A percentile compares a stretch with the other conserved stretches of the same genome.
These are phyloP conservation scores for Rhamnusium bicolor DNA, from an alignment of 2,888 invertebrate genomes.

Conservation along the genomic window DNA sequence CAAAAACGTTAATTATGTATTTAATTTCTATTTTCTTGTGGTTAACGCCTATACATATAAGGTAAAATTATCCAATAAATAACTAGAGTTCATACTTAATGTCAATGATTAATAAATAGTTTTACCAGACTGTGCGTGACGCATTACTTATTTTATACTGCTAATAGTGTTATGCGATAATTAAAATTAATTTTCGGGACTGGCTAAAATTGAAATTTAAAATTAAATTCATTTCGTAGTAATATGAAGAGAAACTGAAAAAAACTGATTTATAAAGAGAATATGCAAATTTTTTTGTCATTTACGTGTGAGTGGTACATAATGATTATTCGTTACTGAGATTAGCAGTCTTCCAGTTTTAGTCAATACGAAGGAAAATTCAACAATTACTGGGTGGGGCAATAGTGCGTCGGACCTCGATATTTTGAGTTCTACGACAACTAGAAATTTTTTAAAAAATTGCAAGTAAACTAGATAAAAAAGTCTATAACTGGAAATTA, in stretches of 20 bases:
- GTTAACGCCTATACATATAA: conserved; percentile 41
- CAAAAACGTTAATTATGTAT: conserved; percentile 41
- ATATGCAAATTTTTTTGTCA: background rate
- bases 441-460: too few species aligned
- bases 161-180: background rate
- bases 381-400: too few species aligned
- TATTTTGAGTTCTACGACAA: too few species aligned
- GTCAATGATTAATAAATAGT: conserved; percentile 20
- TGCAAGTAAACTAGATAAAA: too few species aligned
- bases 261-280: background rate
- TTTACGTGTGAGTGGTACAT: background rate
- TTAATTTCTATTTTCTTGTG: conserved; percentile 44
- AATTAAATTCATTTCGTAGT: background rate
- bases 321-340: too few species aligned
- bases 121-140: background rate
- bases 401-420: too few species aligned
- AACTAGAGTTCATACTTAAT: conserved; percentile 18
- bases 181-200: background rate
- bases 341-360: too few species aligned
- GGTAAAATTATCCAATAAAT: conserved; percentile 13
- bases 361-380: too few species aligned
- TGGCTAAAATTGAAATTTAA: background rate
- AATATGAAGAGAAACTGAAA: background rate
- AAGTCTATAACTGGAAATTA: too few species aligned
- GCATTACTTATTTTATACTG: conserved; percentile 4